These are phyloP conservation scores for Serripes groenlandicus DNA, from an alignment of 2,888 invertebrate species.

Conservation along the genomic window DNA sequence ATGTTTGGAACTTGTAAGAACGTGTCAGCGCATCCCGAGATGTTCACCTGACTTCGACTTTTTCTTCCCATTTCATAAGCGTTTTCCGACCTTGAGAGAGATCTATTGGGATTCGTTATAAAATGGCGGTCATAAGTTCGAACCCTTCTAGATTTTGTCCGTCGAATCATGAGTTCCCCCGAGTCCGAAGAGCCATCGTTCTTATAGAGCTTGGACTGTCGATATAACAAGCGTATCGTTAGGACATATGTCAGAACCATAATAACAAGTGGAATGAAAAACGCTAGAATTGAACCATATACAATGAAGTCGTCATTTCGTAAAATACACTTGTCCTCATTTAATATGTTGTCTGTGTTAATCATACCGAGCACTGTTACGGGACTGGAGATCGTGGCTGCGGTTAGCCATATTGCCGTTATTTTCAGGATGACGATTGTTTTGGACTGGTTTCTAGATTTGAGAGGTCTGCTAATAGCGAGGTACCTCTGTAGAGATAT, in stretches of 20 bases:
- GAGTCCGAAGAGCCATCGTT: conserved; percentile 47
- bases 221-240: conserved; percentile 95
- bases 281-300: conserved; percentile 97
- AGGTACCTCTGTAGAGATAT: conserved; percentile 91
- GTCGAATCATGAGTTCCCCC: conserved; percentile 77
- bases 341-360: conserved; percentile 89
- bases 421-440: conserved; percentile 89
- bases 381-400: conserved; percentile 88
- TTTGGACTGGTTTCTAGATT: conserved; percentile 84
- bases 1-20: conserved; percentile 43
- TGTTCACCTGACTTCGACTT: conserved; percentile 37
- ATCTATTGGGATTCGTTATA: neutral
- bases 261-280: conserved; percentile 97
- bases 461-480: conserved; percentile 95
- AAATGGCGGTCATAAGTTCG: conserved; percentile 31
- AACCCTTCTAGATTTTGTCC: conserved; percentile 68
- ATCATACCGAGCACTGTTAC: conserved; percentile 86
- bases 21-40: conserved; percentile 20
- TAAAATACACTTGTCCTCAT: conserved; percentile 89
- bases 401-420: conserved; percentile 96
- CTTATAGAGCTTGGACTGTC: conserved; percentile 88
- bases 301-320: conserved; percentile 88
- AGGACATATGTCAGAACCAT: conserved; percentile 98
- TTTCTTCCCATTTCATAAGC: conserved; percentile 31
- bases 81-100: neutral